Evolutionary conservation across 2,797 vertebrate genomes (phyloP).

Genomic region (Sebastolobus altivelis): DNA sequence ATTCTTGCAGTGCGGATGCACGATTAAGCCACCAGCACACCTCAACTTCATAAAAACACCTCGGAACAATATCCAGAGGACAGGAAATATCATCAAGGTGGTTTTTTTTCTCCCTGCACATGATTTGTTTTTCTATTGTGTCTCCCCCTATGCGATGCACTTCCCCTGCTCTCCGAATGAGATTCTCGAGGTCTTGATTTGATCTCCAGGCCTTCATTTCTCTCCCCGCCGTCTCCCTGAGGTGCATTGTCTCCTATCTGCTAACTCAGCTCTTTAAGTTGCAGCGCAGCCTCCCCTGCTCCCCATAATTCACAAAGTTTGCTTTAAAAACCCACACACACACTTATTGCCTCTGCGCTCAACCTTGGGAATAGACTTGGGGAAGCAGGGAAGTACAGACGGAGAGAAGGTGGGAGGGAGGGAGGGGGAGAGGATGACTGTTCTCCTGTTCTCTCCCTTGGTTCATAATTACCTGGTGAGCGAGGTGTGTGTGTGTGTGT

Average conservation of each 20-base stretch:
- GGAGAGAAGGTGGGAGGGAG: conserved; percentile 25
- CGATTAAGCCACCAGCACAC: conserved; percentile 30
- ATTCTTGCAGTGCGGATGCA: not conserved
- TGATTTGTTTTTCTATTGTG: conserved; percentile 45
- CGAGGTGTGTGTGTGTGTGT: conserved; percentile 42
- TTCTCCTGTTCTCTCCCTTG: conserved; percentile 63
- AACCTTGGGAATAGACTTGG: conserved; percentile 74
- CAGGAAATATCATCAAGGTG: conserved; percentile 32
- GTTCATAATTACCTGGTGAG: conserved; percentile 79
- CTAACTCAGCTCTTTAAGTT: conserved; percentile 77
- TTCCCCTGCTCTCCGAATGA: conserved; percentile 49
- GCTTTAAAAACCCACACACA: conserved; percentile 51
- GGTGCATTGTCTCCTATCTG: conserved; percentile 71
- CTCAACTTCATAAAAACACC: conserved; percentile 36
- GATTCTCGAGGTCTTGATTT: conserved; percentile 71
- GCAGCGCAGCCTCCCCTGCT: conserved; percentile 53
- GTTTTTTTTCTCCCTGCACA: conserved; percentile 1
- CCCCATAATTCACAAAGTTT: conserved; percentile 78
- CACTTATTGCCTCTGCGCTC: conserved; percentile 55
- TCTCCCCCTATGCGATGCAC: conserved; percentile 24
- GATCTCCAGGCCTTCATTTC: conserved; percentile 76
- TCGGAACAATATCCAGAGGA: conserved; percentile 36
- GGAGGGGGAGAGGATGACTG: conserved; percentile 57
- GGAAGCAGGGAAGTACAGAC: conserved; percentile 52
- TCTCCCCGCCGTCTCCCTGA: conserved; percentile 58